Base-by-base conservation (phyloP, 2,797 vertebrate genomes). In the Aplochiton taeniatus region DNA sequence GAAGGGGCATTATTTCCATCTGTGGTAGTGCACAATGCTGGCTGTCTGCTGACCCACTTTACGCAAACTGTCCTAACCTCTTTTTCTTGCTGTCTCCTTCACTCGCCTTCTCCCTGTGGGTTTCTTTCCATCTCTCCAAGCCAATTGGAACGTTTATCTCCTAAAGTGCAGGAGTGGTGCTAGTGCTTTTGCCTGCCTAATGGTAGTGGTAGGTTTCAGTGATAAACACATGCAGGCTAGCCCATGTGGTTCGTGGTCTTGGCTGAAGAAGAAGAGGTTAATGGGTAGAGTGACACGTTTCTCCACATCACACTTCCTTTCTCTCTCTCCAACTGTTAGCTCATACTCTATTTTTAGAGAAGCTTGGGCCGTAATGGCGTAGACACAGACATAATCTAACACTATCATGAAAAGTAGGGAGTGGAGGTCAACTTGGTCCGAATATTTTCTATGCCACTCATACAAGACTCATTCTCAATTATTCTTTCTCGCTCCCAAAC, bases 331-430 rank as follows among this genome's bases (percentile, higher is more conserved):
- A 70, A 76, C 49, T 64, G 65, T 52, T 14, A 55, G 55, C 63
- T 42, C 49, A 44, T 58, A 42, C 64, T 67, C 69, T 87, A 81
- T 85, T 89, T 82, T 78, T 61, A 73, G 71, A 58, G 63, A 14
- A 52, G 77, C 52, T 73, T 67, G 19, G 61, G 46, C 52, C 59
- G 70, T 69, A 65, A 73, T 83, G 85, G 87, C 83, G 84, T 80
- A 70, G 79, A 82, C 46, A 73, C 75, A 77, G 75, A 82, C 80
- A 85, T 70, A 83, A 78, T 81, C 76, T 82, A 16, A 3, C 59
- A 70, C 79, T 80, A 75, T 75, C 73, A 77, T 66, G 79, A 72
- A 65, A 75, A 84, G 75, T 73, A 85, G 79, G 66, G 83, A 70
- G 67, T 31, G 31, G 31, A 31, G n/a, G 31, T 31, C 31, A 31